These are phyloP conservation scores for Kuschelorhynchus macadamiae DNA, from an alignment of 2,888 invertebrate genomes.

Conservation along the genomic window DNA sequence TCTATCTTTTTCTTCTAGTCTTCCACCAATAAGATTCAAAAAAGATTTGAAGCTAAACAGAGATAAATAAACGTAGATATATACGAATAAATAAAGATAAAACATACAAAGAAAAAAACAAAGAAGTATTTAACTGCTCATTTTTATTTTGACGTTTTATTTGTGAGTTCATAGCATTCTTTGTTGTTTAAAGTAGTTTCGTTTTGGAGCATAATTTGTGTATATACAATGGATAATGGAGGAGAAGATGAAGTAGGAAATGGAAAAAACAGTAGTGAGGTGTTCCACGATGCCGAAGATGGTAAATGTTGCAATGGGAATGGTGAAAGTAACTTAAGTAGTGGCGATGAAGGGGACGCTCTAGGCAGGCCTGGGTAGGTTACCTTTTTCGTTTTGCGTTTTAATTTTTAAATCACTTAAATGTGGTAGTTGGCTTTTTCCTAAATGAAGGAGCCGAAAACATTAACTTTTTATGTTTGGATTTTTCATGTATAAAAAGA, in stretches of 20 bases:
- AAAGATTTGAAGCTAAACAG: neutral
- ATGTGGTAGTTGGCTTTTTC: neutral
- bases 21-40: conserved; percentile 22
- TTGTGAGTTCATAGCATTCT: conserved; percentile 34
- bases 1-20: neutral
- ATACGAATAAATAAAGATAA: conserved; percentile 11
- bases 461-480: too few species aligned
- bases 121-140: neutral
- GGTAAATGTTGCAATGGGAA: conserved; percentile 56
- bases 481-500: too few species aligned
- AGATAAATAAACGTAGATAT: conserved; percentile 3
- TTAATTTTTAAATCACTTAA: neutral
- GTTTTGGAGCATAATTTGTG: neutral
- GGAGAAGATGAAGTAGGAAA: conserved; percentile 54
- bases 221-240: conserved; percentile 31
- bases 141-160: neutral
- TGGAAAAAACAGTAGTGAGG: conserved; percentile 41
- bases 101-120: conserved; percentile 19
- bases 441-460: too few species aligned
- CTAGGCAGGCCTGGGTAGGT: conserved; percentile 61
- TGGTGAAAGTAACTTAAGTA: conserved; percentile 27
- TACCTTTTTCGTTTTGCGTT: conserved; percentile 8
- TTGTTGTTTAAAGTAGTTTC: conserved; percentile 7
- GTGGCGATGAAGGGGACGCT: conserved; percentile 55
- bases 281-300: conserved; percentile 56